phyloP scores from a whole-genome alignment of 2,797 vertebrate genomes.

The Odontamblyopus rebecca region DNA sequence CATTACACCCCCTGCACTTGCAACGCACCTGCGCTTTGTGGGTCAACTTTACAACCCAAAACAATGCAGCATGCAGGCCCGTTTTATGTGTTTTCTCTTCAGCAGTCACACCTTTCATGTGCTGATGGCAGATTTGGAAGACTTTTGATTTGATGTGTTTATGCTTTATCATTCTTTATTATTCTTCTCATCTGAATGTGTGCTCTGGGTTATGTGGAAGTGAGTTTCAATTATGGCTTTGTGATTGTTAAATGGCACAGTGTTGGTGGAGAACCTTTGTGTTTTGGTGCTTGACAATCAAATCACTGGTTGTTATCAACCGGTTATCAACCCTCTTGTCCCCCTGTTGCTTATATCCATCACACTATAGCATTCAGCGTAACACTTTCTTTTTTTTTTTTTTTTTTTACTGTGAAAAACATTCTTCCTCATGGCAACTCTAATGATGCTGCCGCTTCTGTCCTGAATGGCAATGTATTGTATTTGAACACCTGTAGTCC shows the following conservation, averaged over 20 bases:
- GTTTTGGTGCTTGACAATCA: constrained; percentile 41
- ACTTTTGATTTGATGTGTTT: neutral
- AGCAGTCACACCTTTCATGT: too few species aligned
- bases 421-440: constrained; percentile 28
- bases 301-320: constrained; percentile 42
- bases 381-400: neutral
- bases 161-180: neutral
- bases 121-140: neutral
- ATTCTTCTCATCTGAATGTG: neutral
- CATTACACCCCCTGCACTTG: neutral
- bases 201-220: constrained; percentile 5
- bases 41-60: constrained; percentile 3
- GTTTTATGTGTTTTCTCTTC: too few species aligned
- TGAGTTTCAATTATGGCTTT: constrained; percentile 1
- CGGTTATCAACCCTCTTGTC: neutral
- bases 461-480: constrained; percentile 58
- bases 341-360: constrained; percentile 34
- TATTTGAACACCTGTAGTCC: constrained; percentile 32
- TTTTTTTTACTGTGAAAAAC: constrained; percentile 22
- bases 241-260: constrained; percentile 18
- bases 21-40: constrained; percentile 2
- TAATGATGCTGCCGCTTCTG: constrained; percentile 41
- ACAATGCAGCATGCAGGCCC: too few species aligned
- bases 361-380: constrained; percentile 32
- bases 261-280: constrained; percentile 17